These are phyloP conservation scores for Axis porcinus DNA, from an alignment of 2,113 vertebrate genomes.

Conservation along the genomic window DNA sequence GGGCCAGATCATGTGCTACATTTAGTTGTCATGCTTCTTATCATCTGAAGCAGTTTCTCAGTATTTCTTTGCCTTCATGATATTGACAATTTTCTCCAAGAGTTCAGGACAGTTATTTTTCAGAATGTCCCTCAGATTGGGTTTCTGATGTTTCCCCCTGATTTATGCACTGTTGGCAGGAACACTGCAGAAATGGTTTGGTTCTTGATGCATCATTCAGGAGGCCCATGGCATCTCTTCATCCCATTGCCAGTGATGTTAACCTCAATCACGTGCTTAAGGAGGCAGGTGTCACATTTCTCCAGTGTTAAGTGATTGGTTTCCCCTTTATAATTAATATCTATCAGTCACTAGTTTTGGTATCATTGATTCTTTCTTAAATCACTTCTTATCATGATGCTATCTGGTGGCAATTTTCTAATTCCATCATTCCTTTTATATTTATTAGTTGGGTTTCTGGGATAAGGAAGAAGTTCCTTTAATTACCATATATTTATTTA, in stretches of 20 bases:
- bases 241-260: background rate
- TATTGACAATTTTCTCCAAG: background rate
- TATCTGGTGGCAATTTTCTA: background rate
- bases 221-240: background rate
- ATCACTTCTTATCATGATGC: background rate
- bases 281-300: background rate
- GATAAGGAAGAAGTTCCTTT: background rate
- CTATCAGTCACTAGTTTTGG: background rate
- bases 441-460: background rate
- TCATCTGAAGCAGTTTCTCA: background rate
- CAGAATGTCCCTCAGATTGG: background rate
- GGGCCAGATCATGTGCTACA: background rate
- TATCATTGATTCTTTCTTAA: background rate
- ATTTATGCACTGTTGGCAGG: background rate
- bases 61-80: slow-evolving; percentile 11
- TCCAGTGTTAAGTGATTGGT: background rate
- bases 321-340: slow-evolving; percentile 1
- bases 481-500: background rate
- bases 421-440: background rate
- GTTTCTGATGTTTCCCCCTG: background rate
- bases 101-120: background rate
- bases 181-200: background rate
- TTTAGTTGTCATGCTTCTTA: background rate
- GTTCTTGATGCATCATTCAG: background rate
- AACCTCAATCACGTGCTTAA: background rate